Percentiles rank a stretch among this genome's conserved stretches.
phyloP scores from a whole-genome alignment of 2,113 vertebrate genomes.

The Myotis brandtii region DNA sequence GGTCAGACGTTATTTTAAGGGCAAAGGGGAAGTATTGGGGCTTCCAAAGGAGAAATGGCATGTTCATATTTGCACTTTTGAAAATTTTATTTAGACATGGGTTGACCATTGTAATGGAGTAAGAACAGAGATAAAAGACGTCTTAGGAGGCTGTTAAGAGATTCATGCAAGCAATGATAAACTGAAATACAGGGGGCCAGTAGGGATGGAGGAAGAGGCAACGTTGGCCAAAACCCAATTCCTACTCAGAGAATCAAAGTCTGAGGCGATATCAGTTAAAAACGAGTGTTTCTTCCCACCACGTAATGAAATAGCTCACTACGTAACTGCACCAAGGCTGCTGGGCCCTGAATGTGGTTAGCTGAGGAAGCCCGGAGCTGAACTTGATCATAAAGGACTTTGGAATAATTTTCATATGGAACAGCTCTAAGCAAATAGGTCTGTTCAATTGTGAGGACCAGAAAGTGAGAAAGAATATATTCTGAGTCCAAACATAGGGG shows the following conservation, averaged over 20 bases:
- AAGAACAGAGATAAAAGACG: not conserved
- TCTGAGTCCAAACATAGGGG: not conserved
- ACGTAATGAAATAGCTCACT: not conserved
- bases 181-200: no score
- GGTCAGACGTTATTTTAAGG: not conserved
- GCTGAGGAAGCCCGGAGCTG: not conserved
- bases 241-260: not conserved
- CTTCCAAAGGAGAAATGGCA: not conserved
- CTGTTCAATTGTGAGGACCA: not conserved
- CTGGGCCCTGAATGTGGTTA: not conserved
- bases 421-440: not conserved
- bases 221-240: not conserved
- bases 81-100: not conserved
- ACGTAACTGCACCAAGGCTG: accelerated
- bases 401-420: not conserved
- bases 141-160: not conserved
- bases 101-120: not conserved
- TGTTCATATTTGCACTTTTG: not conserved
- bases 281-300: not conserved
- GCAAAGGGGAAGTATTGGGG: not conserved
- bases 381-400: not conserved
- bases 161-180: not conserved
- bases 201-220: not conserved
- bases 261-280: no score
- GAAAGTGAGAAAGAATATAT: not conserved